Conservation (phyloP, 2,797 vertebrate species). For the Chlorospingus semifuscus region DNA sequence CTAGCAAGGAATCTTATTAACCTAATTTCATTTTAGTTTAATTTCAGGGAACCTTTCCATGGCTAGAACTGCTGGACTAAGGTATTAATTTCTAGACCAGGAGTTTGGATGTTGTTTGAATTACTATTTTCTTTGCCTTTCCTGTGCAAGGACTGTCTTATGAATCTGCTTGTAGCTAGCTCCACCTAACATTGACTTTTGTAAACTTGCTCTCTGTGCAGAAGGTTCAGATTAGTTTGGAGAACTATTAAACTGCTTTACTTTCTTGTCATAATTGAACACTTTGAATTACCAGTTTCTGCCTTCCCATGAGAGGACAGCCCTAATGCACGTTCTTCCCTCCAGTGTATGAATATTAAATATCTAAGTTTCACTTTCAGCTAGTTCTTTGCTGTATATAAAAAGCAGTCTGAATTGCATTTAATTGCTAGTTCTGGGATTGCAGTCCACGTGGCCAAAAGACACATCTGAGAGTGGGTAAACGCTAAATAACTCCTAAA, state of each 20-base stretch:
- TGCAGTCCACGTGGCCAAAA: neutral
- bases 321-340: neutral
- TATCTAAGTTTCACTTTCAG: neutral
- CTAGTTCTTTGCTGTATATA: neutral
- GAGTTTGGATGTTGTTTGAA: neutral
- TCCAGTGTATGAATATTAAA: neutral
- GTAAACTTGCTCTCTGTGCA: neutral
- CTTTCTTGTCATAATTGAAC: neutral
- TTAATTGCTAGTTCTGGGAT: conserved; percentile 11
- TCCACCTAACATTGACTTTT: neutral
- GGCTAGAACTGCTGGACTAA: neutral
- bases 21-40: neutral
- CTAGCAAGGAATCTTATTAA: neutral
- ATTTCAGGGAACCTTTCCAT: neutral
- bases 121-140: neutral
- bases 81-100: neutral
- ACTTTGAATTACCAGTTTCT: neutral
- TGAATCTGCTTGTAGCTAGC: neutral
- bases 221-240: neutral
- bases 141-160: neutral
- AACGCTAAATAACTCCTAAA: neutral
- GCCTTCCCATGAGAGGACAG: neutral
- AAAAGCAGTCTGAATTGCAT: conserved; percentile 18
- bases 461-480: neutral
- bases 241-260: neutral